Evolutionary conservation across 2,888 invertebrate species (phyloP).

Genomic region (Melolontha melolontha): DNA sequence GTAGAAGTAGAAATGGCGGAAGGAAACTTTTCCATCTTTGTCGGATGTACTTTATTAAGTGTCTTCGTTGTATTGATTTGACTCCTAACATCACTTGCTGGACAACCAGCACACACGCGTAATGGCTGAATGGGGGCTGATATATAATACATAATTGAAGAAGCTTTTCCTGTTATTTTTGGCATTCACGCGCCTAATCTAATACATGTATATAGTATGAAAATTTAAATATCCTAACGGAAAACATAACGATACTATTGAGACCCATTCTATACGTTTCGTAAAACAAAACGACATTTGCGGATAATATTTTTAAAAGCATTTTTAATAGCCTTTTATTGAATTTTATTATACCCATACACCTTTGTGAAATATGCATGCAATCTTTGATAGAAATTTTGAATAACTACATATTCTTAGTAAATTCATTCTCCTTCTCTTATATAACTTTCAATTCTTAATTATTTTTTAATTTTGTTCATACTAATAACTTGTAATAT

Average conservation of each 20-base stretch:
- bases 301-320: background rate
- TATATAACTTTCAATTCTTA: too few species aligned
- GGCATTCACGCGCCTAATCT: background rate
- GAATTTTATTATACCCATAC: too few species aligned
- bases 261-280: conserved; percentile 28
- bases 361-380: too few species aligned
- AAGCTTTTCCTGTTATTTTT: conserved; percentile 37
- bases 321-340: background rate
- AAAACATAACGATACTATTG: conserved; percentile 31
- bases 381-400: too few species aligned
- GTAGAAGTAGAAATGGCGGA: conserved; percentile 18
- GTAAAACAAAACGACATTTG: background rate
- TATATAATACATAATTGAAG: conserved; percentile 41
- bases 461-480: too few species aligned
- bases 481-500: too few species aligned
- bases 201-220: conserved; percentile 36
- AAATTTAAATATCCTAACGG: conserved; percentile 40
- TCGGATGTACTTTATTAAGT: too few species aligned
- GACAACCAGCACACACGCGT: too few species aligned
- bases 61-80: conserved; percentile 3
- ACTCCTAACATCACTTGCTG: too few species aligned
- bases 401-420: too few species aligned
- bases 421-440: too few species aligned
- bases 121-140: background rate
- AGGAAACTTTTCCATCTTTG: conserved; percentile 20